Percentiles rank a stretch among this genome's conserved stretches.
Conservation (phyloP, 2,888 invertebrate genomes). For the Noctua pronuba region DNA sequence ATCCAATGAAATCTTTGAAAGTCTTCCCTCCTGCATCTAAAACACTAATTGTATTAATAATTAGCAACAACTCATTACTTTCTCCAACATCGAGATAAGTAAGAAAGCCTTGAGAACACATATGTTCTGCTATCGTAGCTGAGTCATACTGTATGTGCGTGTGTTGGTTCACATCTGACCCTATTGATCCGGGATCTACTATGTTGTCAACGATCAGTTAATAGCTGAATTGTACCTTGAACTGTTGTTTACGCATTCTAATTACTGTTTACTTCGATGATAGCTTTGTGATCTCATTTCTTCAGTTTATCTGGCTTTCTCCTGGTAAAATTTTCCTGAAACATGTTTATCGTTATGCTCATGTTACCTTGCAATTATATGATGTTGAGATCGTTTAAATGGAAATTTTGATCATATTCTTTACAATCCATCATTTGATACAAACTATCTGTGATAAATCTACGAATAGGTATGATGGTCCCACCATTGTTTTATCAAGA, state of each 20-base stretch:
- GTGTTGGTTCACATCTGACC: conserved; percentile 49
- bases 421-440: not conserved
- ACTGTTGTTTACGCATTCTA: conserved; percentile 57
- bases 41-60: not conserved
- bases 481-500: too few species aligned
- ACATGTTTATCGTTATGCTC: not conserved
- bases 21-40: not conserved
- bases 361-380: not conserved
- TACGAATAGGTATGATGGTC: not conserved
- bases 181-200: conserved; percentile 66
- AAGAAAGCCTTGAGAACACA: conserved; percentile 35
- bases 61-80: conserved; percentile 4
- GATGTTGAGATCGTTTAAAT: not conserved
- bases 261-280: conserved; percentile 54
- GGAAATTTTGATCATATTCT: too few species aligned
- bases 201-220: conserved; percentile 59
- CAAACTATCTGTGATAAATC: not conserved
- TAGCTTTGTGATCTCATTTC: conserved; percentile 38
- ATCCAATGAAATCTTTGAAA: too few species aligned
- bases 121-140: conserved; percentile 43
- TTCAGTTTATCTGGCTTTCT: conserved; percentile 38
- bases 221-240: conserved; percentile 59
- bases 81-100: conserved; percentile 19
- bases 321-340: conserved; percentile 9
- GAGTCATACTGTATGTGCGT: conserved; percentile 50